phyloP scores from a whole-genome alignment of 2,113 vertebrate species.

The Pogonocichla stellata region DNA sequence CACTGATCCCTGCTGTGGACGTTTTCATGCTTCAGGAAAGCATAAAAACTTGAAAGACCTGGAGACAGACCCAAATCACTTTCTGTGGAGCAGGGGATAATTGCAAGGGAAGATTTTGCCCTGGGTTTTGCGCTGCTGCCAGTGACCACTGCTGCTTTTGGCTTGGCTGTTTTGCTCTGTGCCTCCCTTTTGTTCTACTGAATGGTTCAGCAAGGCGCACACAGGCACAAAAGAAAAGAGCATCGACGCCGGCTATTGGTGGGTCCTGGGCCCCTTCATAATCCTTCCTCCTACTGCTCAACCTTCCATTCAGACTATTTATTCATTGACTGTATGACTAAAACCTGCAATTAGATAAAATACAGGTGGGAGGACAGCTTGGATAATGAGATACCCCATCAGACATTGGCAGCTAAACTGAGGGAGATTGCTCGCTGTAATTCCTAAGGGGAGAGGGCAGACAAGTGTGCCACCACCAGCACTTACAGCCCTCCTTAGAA shows the following conservation, averaged over 20 bases:
- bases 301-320: slow-evolving; percentile 42
- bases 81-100: accelerated
- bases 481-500: neutral
- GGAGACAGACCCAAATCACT: neutral
- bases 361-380: slow-evolving; percentile 52
- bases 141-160: neutral
- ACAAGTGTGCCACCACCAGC: neutral
- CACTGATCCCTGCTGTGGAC: neutral
- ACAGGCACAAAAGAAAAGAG: neutral
- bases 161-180: neutral
- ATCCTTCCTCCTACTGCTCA: neutral
- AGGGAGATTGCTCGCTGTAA: accelerated
- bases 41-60: neutral
- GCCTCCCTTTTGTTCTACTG: neutral
- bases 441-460: neutral
- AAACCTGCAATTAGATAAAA: slow-evolving; percentile 9
- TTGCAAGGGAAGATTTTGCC: neutral
- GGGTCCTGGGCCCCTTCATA: neutral
- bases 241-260: neutral
- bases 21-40: neutral
- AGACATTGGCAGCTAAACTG: neutral
- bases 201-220: neutral
- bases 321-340: slow-evolving; percentile 47
- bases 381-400: neutral
- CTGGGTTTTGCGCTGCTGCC: neutral